A percentile compares a stretch with the other conserved stretches of the same genome.
These are phyloP conservation scores for Sphenodon punctatus DNA, from an alignment of 2,797 vertebrate genomes.

Conservation along the genomic window DNA sequence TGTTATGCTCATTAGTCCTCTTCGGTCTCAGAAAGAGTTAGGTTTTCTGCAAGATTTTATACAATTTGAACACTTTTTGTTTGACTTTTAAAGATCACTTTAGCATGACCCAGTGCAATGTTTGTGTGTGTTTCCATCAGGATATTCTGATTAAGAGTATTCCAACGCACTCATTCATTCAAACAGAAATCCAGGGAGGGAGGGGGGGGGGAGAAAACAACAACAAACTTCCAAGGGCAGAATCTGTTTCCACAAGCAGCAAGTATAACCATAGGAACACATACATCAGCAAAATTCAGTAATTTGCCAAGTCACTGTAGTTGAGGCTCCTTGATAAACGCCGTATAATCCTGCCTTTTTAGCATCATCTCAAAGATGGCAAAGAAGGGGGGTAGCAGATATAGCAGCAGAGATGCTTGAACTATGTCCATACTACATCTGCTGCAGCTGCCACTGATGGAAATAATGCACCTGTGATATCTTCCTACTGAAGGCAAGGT, in stretches of 20 bases:
- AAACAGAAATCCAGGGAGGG: neutral
- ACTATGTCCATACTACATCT: neutral
- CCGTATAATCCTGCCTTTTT: too few species aligned
- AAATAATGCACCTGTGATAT: accelerated
- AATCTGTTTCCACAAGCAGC: neutral
- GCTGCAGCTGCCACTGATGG: neutral
- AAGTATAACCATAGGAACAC: neutral
- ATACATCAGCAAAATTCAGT: neutral
- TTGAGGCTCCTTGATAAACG: too few species aligned
- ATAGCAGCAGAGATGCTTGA: neutral
- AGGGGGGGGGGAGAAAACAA: neutral
- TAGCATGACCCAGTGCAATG: neutral
- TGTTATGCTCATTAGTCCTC: too few species aligned
- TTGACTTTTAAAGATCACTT: constrained; percentile 1
- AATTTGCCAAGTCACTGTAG: neutral
- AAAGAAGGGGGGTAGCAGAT: neutral
- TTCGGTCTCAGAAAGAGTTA: too few species aligned
- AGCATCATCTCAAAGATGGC: too few species aligned
- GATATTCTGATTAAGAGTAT: neutral
- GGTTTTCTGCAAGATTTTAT: accelerated
- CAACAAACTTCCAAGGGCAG: neutral
- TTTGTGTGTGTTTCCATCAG: neutral
- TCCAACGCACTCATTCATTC: neutral
- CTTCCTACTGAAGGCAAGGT: neutral
- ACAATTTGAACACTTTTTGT: neutral